Evolutionary conservation across 1,140 invertebrate genomes (phyloP).

Genomic region (Euwallacea similis): DNA sequence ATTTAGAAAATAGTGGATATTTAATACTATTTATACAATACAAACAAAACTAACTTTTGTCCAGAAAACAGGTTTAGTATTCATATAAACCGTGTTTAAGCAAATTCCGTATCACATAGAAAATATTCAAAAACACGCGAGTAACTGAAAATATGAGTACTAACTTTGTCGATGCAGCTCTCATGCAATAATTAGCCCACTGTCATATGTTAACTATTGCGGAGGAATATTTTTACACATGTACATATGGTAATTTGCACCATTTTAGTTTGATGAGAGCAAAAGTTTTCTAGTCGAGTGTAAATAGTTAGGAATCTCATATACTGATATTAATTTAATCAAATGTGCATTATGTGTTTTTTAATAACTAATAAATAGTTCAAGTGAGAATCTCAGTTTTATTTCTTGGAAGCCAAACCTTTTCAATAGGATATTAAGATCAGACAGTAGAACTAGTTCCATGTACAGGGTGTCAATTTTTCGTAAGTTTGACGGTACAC

Average conservation of each 20-base stretch:
- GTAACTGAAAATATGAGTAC: neutral
- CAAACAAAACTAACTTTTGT: neutral
- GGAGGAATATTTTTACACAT: constrained; percentile 20
- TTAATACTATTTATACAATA: neutral
- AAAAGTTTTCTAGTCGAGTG: constrained; percentile 52
- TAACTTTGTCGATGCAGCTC: constrained; percentile 12
- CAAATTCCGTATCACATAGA: neutral
- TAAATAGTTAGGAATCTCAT: constrained; percentile 52
- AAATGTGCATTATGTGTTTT: constrained; percentile 51
- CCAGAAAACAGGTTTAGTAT: neutral
- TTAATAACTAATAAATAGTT: constrained; percentile 46
- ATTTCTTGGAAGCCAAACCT: neutral
- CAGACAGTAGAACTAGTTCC: too few species aligned
- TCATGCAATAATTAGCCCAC: constrained; percentile 14
- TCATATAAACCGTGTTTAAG: neutral
- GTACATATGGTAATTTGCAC: constrained; percentile 33
- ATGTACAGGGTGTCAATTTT: too few species aligned
- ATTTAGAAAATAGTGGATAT: neutral
- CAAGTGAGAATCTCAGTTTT: constrained; percentile 16
- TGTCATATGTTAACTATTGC: constrained; percentile 7
- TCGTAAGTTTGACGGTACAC: too few species aligned
- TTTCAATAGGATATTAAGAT: too few species aligned
- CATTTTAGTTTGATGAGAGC: constrained; percentile 29
- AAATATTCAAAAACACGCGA: neutral
- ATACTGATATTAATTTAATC: constrained; percentile 49